Evolutionary conservation across 92 coral and sea anemone genomes (phyloP), one percentile per base, ranked within the genome.

Genomic region (Porites rus): DNA sequence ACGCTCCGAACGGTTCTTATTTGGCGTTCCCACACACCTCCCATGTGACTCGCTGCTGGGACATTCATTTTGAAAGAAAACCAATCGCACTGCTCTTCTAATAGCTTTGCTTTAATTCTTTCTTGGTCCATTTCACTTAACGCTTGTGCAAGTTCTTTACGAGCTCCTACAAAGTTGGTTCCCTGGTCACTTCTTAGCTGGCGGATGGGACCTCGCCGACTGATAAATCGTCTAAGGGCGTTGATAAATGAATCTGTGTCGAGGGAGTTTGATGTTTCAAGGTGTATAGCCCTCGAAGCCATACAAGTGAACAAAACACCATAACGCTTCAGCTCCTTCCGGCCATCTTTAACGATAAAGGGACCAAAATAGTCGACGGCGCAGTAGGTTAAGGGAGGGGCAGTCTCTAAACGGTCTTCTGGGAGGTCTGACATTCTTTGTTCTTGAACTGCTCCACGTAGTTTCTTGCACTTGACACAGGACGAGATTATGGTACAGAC

Each of bases 311-410:
- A 77, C 8, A 85, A 70, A 10, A 79, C 81, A 20, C 90, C 85
- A 58, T 78, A 86, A 13, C 86, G 69, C 28, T 80, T 87, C 75
- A 87, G 54, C 28, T 87, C 90, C 51, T 68, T 66, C 31, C 80
- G 63, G 10, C 90, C 84, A 19, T 86, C 90, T 24, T 78, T 86
- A 6, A 78, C n/a, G 67, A 50, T 10, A 25, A 73, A 83, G n/a
- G 92, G 92, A 7, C 92, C 92, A 74, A 92, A 92, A 54, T 81
- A 86, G 66, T 92, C 89, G 17, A 92, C 87, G 1, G 91, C 91
- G 51, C 92, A 72, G 75, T 74, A 81, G 8, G 92, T 74, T 79
- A 92, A 92, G 8, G 90, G 25, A 1, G 28, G 81, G 13, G 86
- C 19, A 14, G 89, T 86, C 58, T 76, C 79, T 8, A 87, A 54